These are phyloP conservation scores for Tinea trinotella DNA, from an alignment of 2,888 invertebrate genomes.

Conservation along the genomic window DNA sequence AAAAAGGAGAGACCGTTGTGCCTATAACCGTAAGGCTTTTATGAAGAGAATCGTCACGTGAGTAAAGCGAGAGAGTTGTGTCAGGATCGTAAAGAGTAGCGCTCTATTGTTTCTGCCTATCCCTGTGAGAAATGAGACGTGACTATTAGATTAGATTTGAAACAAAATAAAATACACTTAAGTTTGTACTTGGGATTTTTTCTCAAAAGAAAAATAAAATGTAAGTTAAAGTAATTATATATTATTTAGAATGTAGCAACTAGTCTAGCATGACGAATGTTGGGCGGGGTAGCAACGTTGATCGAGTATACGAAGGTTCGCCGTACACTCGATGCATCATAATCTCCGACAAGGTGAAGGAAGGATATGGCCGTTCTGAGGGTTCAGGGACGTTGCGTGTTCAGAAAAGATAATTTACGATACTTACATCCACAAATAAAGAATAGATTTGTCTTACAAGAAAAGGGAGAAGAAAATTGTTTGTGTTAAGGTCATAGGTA, in stretches of 20 bases:
- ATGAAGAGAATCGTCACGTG: too few relatives aligned
- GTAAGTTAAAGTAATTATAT: too few relatives aligned
- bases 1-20: too few relatives aligned
- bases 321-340: constrained; percentile 26
- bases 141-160: too few relatives aligned
- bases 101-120: too few relatives aligned
- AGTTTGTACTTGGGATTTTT: too few relatives aligned
- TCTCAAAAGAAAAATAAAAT: too few relatives aligned
- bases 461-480: constrained; percentile 13
- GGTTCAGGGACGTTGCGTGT: constrained; percentile 16
- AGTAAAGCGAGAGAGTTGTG: too few relatives aligned
- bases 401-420: constrained; percentile 19
- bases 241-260: neutral
- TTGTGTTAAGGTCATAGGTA: constrained; percentile 11
- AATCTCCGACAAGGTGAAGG: constrained; percentile 24
- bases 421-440: constrained; percentile 16
- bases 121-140: too few relatives aligned
- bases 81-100: too few relatives aligned
- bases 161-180: too few relatives aligned
- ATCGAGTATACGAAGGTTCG: neutral
- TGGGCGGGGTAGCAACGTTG: neutral
- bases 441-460: constrained; percentile 18
- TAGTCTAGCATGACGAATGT: constrained; percentile 3
- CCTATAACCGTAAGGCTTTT: too few relatives aligned
- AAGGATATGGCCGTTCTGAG: constrained; percentile 6